phyloP scores from a whole-genome alignment of 2,797 vertebrate species.

The Manis pentadactyla region DNA sequence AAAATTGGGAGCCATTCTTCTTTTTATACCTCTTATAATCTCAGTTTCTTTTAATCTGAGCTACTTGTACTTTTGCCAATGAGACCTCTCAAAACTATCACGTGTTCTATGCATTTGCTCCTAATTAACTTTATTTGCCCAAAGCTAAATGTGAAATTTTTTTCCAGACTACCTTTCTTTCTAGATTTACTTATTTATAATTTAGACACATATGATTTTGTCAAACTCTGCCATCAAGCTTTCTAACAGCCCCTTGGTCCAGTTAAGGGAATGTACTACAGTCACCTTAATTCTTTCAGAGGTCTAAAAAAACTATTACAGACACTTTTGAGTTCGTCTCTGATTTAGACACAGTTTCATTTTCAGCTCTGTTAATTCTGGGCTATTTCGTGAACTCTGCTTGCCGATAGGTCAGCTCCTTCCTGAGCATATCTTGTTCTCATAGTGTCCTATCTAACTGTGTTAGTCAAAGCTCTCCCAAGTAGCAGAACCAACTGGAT shows the following conservation, averaged over 20 bases:
- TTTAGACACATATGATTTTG: background rate
- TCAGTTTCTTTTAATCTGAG: background rate
- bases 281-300: background rate
- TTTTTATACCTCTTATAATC: background rate
- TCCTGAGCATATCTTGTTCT: background rate
- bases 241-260: background rate
- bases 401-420: background rate
- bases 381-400: background rate
- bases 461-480: background rate
- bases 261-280: background rate
- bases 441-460: background rate
- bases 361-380: background rate
- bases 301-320: background rate
- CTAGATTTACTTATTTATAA: background rate
- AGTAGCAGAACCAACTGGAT: background rate
- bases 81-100: background rate
- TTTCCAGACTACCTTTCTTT: background rate
- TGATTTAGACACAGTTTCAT: background rate
- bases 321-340: background rate
- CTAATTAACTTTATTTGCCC: background rate
- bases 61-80: background rate
- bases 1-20: background rate
- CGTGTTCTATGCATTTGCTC: background rate
- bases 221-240: background rate
- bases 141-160: background rate